Evolutionary conservation across 2,797 vertebrate species (phyloP).

Genomic region (Sylvia borin): DNA sequence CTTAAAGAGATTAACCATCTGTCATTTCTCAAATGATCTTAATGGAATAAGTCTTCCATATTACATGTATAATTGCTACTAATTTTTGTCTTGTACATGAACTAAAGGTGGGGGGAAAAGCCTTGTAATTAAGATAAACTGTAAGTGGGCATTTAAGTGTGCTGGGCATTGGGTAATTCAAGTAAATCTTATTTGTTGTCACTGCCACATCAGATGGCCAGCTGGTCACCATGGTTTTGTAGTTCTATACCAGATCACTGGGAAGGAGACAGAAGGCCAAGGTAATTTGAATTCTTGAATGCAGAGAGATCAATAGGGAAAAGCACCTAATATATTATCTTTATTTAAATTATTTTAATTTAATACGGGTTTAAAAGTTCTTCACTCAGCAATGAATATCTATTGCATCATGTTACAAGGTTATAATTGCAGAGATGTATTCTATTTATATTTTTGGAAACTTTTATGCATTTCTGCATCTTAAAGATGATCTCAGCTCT

Average conservation of each 20-base stretch:
- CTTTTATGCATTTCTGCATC: not conserved
- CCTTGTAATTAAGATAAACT: not conserved
- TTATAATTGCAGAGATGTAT: not conserved
- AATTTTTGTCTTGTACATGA: constrained; percentile 10
- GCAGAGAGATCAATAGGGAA: not conserved
- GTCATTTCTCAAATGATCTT: constrained; percentile 16
- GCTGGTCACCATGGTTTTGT: not conserved
- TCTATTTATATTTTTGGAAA: not conserved
- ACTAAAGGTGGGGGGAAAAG: not conserved
- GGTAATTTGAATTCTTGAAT: not conserved
- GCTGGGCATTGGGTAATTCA: not conserved
- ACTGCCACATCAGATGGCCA: not conserved
- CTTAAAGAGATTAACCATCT: constrained; percentile 31
- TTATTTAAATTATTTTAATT: not conserved
- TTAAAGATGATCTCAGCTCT: not conserved
- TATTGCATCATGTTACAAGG: not conserved
- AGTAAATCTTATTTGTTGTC: not conserved
- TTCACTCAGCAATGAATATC: not conserved
- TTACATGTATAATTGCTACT: not conserved
- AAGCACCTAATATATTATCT: not conserved
- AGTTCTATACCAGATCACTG: not conserved
- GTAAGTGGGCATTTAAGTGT: not conserved
- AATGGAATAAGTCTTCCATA: constrained; percentile 12
- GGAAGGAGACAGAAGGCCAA: not conserved
- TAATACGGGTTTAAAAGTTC: not conserved